Evolutionary conservation across 2,888 invertebrate species (phyloP).

Genomic region (Eretmocerus hayati): DNA sequence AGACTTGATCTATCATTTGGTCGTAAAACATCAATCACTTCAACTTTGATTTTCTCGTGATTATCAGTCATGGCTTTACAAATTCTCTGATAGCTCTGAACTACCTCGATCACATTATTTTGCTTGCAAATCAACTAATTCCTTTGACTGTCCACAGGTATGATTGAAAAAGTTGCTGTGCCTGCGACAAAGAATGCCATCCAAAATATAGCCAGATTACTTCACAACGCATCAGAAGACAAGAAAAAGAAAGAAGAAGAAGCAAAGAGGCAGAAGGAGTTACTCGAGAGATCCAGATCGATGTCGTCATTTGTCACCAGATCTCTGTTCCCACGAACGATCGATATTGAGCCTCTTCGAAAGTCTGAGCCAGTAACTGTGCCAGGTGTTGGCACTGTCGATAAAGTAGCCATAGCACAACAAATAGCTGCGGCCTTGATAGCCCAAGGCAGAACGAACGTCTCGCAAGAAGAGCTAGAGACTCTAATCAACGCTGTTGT

Average conservation of each 20-base stretch:
- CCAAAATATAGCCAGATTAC: constrained; percentile 66
- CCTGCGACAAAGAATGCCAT: constrained; percentile 68
- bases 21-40: no score
- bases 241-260: constrained; percentile 47
- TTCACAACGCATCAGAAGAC: constrained; percentile 58
- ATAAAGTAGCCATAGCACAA: constrained; percentile 71
- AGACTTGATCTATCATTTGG: no score
- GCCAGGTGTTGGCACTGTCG: constrained; percentile 66
- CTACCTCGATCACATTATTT: no score
- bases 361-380: constrained; percentile 54
- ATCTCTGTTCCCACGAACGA: constrained; percentile 29
- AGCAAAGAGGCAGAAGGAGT: constrained; percentile 36
- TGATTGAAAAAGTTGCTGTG: constrained; percentile 58
- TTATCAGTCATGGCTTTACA: no score
- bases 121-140: no score
- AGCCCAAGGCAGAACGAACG: constrained; percentile 73
- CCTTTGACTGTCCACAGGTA: constrained; percentile 49
- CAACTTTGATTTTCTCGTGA: no score
- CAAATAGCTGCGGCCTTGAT: constrained; percentile 75
- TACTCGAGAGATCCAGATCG: constrained; percentile 33
- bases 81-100: no score
- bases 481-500: constrained; percentile 74
- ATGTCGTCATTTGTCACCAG: constrained; percentile 27
- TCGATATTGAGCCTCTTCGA: constrained; percentile 28
- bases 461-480: constrained; percentile 71